Evolutionary conservation across 1,140 invertebrate genomes (phyloP), one percentile per base, ranked within the genome.

Genomic region (Belonocnema kinseyi): DNA sequence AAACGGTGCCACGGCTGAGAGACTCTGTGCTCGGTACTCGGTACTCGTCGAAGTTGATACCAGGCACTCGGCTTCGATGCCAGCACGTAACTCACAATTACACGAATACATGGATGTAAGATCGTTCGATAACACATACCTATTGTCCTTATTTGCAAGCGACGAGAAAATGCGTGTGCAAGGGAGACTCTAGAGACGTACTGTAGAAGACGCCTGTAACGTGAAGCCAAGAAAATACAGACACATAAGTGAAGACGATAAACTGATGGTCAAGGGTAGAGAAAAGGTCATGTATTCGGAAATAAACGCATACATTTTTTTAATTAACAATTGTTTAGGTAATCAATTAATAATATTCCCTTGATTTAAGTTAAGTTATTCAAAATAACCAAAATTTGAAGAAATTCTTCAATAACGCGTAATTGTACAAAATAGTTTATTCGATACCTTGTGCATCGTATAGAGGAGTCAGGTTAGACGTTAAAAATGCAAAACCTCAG

Each of bases 61-160:
- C 26, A 33, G 26, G 26, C 26, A 75, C 46, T 56, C 51, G 54
- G 66, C 74, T 46, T 33, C 56, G 19, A 75, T 40, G 33, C 26
- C 56, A 61, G 53, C 74, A 75, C 74, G 74, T 75, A 75, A 75
- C 46, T 75, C 56, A 61, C 74, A 61, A 75, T 75, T 75, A 61
- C 56, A 56, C 56, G 74, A 66, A 61, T 51, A 66, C 74, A 50
- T 46, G 61, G 33, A 16, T 61, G 56, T 61, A 61, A 61, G 50
- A 17, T n/a, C 50, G 33, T 61, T 75, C 53, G 74, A 75, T 58
- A 75, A 51, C 56, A 50, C 33, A 54, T 50, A 61, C 51, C 17
- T 52, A 73, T 73, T 73, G 72, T 73, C 72, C 50, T 73, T 51
- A n/a, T 73, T 72, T 72, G 70, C 50, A 66, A 66, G 58, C 58